These are phyloP conservation scores for Tetrao urogallus DNA, from an alignment of 2,113 vertebrate species.

Conservation along the genomic window DNA sequence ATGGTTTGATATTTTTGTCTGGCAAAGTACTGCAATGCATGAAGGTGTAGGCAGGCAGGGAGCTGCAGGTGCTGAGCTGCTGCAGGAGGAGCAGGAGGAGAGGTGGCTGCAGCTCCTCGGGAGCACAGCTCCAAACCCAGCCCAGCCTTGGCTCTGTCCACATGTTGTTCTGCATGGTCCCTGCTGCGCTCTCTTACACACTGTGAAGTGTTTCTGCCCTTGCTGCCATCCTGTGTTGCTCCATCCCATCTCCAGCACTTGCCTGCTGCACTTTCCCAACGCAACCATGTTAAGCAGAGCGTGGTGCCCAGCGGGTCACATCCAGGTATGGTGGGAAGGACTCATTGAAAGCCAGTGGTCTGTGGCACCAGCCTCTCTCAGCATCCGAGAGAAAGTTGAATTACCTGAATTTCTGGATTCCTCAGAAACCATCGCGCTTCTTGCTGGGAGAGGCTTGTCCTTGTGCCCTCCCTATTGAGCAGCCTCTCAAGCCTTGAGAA, in stretches of 20 bases:
- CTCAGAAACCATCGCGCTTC: neutral
- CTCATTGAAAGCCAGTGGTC: neutral
- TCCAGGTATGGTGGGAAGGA: neutral
- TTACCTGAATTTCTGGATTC: conserved; percentile 17
- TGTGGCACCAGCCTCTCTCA: neutral
- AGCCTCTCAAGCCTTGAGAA: neutral
- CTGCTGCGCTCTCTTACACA: neutral
- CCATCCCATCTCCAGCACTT: neutral
- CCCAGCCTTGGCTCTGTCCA: neutral
- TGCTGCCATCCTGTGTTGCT: neutral
- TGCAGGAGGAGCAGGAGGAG: neutral
- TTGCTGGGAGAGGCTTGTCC: neutral
- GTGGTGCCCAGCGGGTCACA: neutral
- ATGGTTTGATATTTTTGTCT: fast-evolving
- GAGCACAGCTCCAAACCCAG: neutral
- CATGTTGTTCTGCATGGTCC: neutral
- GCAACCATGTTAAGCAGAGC: neutral
- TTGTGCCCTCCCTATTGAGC: neutral
- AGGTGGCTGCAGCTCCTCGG: neutral
- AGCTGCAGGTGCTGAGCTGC: neutral
- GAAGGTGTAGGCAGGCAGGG: fast-evolving
- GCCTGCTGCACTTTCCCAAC: neutral
- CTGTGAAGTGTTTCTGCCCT: neutral
- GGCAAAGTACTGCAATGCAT: neutral
- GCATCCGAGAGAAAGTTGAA: neutral